Conservation (phyloP, 2,113 vertebrate genomes). For the Phodopus roborovskii region DNA sequence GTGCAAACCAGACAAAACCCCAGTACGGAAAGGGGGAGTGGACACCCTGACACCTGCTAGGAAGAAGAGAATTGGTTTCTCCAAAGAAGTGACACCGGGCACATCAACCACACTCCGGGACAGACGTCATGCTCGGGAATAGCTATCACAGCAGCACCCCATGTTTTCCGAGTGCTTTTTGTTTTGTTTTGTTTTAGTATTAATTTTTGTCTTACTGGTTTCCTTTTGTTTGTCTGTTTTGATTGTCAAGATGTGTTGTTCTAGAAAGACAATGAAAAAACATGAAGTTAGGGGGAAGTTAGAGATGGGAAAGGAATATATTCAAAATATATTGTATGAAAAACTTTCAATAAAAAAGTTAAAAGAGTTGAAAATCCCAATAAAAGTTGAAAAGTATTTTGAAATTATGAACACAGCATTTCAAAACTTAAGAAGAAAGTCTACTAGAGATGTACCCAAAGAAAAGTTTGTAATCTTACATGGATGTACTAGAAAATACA, state of each 20-base stretch:
- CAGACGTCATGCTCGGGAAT: not conserved
- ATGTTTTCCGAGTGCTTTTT: not conserved
- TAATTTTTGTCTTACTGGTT: not conserved
- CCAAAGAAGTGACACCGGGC: not conserved
- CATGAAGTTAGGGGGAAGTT: not conserved
- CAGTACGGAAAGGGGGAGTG: not conserved
- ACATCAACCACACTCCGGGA: not conserved
- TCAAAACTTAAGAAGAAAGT: not conserved
- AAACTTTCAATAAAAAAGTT: not conserved
- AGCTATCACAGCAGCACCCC: not conserved
- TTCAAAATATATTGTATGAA: not conserved
- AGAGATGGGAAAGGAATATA: too few species aligned
- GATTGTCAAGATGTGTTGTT: not conserved
- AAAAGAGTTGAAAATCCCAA: not conserved
- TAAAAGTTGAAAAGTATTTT: slow-evolving; percentile 32
- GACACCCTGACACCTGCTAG: not conserved
- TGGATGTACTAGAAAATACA: not conserved
- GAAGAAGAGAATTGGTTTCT: not conserved
- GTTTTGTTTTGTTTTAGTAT: not conserved
- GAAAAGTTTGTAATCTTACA: not conserved
- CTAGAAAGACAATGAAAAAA: not conserved
- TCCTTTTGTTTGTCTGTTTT: not conserved
- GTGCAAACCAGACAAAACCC: not conserved
- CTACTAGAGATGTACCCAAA: not conserved
- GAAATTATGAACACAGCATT: slow-evolving; percentile 30